Percentiles rank a stretch among this genome's conserved stretches.
Conservation (phyloP, 2,888 invertebrate species). For the Camponotus fellah region DNA sequence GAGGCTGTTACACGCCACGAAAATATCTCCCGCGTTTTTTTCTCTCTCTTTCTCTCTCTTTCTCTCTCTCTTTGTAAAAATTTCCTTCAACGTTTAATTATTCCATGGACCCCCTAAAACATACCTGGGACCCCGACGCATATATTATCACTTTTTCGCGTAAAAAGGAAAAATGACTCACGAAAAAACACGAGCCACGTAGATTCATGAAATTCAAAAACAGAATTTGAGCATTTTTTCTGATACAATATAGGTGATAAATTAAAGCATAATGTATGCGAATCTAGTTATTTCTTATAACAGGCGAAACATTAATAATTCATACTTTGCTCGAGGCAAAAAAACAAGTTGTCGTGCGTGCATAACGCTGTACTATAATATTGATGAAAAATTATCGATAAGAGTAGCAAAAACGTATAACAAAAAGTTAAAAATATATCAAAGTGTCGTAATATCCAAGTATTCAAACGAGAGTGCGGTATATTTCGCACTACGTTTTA, state of each 20-base stretch:
- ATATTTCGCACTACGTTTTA: neutral
- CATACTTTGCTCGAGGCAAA: neutral
- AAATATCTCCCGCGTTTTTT: conserved; percentile 21
- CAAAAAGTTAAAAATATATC: neutral
- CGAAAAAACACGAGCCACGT: neutral
- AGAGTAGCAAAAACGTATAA: neutral
- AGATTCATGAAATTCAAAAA: neutral
- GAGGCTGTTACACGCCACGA: conserved; percentile 38
- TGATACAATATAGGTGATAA: neutral
- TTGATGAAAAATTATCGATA: conserved; percentile 23
- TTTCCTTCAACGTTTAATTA: conserved; percentile 50
- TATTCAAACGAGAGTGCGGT: neutral
- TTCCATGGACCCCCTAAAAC: conserved; percentile 26
- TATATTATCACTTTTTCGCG: conserved; percentile 32
- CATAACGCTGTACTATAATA: neutral
- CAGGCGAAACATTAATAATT: conserved; percentile 15
- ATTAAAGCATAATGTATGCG: neutral
- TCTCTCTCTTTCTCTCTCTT: neutral
- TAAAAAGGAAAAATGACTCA: conserved; percentile 5
- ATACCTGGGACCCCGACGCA: conserved; percentile 4
- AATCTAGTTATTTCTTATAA: neutral
- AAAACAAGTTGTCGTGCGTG: conserved; percentile 4
- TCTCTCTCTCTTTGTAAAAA: conserved; percentile 10
- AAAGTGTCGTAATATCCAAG: neutral
- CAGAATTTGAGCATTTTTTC: neutral